phyloP scores from a whole-genome alignment of 2,797 vertebrate genomes.

The Poecilia wingei region DNA sequence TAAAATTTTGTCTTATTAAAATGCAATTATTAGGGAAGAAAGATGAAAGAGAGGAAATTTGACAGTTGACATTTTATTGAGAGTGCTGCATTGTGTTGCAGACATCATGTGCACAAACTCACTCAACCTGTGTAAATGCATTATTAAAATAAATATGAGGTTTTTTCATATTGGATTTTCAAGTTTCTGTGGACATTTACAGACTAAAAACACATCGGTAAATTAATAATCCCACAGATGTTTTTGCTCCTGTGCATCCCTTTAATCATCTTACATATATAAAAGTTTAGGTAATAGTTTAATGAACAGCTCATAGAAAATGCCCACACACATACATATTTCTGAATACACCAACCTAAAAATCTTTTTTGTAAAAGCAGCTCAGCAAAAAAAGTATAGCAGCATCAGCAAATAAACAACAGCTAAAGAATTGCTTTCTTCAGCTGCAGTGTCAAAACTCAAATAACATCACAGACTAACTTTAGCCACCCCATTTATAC shows the following conservation, averaged over 20 bases:
- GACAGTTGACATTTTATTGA: constrained; percentile 64
- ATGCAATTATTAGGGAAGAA: not conserved
- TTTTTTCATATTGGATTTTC: constrained; percentile 62
- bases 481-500: constrained; percentile 73
- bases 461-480: constrained; percentile 75
- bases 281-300: constrained; percentile 40
- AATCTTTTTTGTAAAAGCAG: constrained; percentile 48
- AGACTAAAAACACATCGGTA: constrained; percentile 39
- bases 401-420: constrained; percentile 65
- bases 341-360: constrained; percentile 43
- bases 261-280: constrained; percentile 43
- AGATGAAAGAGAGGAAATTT: not conserved
- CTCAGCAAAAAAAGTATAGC: constrained; percentile 46
- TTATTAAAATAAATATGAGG: constrained; percentile 67
- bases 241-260: constrained; percentile 28
- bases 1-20: not conserved
- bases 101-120: constrained; percentile 56
- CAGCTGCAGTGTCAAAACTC: constrained; percentile 67
- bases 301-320: constrained; percentile 51
- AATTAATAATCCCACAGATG: constrained; percentile 50
- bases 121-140: constrained; percentile 53
- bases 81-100: constrained; percentile 42
- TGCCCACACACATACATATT: constrained; percentile 20
- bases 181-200: constrained; percentile 54
- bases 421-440: constrained; percentile 61